Evolutionary conservation across 1,140 invertebrate species (phyloP), one percentile per base, ranked within the genome.

Genomic region (Sipha flava): DNA sequence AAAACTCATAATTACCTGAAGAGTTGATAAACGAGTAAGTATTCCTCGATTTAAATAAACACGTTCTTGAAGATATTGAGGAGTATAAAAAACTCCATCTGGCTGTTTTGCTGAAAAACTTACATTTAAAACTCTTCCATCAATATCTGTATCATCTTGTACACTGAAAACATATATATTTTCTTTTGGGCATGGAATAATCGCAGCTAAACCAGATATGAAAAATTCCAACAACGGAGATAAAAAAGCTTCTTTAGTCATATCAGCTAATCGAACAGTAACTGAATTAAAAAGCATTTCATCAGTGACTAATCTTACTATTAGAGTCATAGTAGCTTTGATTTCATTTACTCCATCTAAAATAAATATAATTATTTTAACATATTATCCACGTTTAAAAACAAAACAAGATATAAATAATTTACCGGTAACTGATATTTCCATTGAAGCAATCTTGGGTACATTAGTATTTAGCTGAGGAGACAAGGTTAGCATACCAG

Each of bases 401-500:
- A 14, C 59, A 64, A 26, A 10, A 10, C 21, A 73, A 81, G 4
- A 80, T 59, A 72, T 79, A 80, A 85, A 40, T 45, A 7, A 49
- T 18, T 47, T 85, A 93, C 92, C 93, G 80, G 92, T 91, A 0
- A 99, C 97, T 31, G 94, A 94, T 14, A 98, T 91, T 86, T 97
- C 94, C 91, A 98, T 96, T 0, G 92, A 93, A 5, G 96, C 96
- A 45, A 95, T 89, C 84, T 97, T 93, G 0, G 96, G 94, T 9
- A 99, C 95, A 86, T 99, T 98, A 5, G 97, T 98, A 85, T 98
- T 97, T 2, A 99, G 87, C 82, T 95, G 93, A 0, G 95, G 94
- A 26, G 95, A 96, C 0, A 99, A 86, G 10, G 90, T 93, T 66
- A 99, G 90, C 40, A 54, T 52, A 3, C 97, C 97, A 0, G 91